phyloP scores from a whole-genome alignment of 1,140 invertebrate species.

The Drosophila subobscura region DNA sequence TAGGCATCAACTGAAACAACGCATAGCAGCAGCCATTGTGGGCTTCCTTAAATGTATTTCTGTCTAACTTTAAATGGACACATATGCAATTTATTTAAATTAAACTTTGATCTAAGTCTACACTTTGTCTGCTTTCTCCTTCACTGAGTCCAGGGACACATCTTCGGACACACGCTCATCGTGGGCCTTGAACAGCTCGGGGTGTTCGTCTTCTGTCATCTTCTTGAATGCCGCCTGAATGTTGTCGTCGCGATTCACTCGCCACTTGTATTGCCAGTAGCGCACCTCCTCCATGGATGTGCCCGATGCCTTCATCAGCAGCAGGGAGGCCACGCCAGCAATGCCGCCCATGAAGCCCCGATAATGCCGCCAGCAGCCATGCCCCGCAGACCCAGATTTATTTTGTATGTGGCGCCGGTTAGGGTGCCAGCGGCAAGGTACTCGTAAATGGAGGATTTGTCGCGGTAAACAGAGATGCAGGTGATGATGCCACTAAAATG shows the following conservation, averaged over 20 bases:
- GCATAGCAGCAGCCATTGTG: constrained; percentile 66
- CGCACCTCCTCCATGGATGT: constrained; percentile 85
- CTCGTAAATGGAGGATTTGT: constrained; percentile 87
- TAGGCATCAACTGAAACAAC: constrained; percentile 59
- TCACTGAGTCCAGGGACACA: constrained; percentile 64
- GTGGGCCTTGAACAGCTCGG: constrained; percentile 63
- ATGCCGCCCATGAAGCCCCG: constrained; percentile 85
- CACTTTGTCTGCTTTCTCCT: constrained; percentile 24
- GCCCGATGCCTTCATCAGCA: constrained; percentile 84
- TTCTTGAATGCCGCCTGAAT: constrained; percentile 73
- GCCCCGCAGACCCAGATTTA: constrained; percentile 86
- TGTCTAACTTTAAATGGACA: constrained; percentile 65
- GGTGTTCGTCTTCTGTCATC: constrained; percentile 42
- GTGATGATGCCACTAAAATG: constrained; percentile 85
- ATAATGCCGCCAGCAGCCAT: constrained; percentile 86
- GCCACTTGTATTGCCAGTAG: constrained; percentile 85
- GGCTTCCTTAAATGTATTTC: constrained; percentile 66
- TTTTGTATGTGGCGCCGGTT: constrained; percentile 84
- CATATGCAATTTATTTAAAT: constrained; percentile 81
- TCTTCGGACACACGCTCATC: constrained; percentile 57
- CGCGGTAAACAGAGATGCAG: constrained; percentile 87
- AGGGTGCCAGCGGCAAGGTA: constrained; percentile 86
- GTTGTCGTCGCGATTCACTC: constrained; percentile 71
- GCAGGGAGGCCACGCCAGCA: constrained; percentile 83
- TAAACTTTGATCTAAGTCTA: constrained; percentile 47